Conservation (phyloP, 2,797 vertebrate genomes). For the Allobates femoralis region DNA sequence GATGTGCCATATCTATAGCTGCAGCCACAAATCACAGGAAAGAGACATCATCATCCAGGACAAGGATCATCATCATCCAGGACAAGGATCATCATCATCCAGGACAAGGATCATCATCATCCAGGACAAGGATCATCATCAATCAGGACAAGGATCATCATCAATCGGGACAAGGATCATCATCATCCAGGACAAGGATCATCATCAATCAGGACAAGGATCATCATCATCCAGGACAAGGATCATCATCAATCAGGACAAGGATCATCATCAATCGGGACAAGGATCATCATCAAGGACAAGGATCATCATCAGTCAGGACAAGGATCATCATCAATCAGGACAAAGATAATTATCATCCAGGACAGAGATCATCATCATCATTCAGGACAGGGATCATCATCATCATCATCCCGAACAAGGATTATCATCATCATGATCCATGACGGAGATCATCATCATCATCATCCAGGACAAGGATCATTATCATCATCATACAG, state of each 20-base stretch:
- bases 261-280: no score
- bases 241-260: no score
- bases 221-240: no score
- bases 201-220: not conserved
- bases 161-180: not conserved
- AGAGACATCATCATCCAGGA: not conserved
- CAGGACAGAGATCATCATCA: no score
- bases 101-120: not conserved
- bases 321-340: no score
- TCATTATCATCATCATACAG: not conserved
- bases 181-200: not conserved
- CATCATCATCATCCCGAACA: not conserved
- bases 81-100: not conserved
- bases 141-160: not conserved
- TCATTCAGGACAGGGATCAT: no score
- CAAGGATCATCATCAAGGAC: no score
- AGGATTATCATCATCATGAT: not conserved
- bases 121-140: not conserved
- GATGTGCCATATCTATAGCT: conserved; percentile 6
- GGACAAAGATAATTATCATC: no score
- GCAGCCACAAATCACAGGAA: not conserved
- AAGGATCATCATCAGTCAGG: no score
- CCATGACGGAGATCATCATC: not conserved
- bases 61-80: no score
- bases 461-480: not conserved